These are phyloP conservation scores for Pogona vitticeps DNA, from an alignment of 2,113 vertebrate genomes.

Conservation along the genomic window DNA sequence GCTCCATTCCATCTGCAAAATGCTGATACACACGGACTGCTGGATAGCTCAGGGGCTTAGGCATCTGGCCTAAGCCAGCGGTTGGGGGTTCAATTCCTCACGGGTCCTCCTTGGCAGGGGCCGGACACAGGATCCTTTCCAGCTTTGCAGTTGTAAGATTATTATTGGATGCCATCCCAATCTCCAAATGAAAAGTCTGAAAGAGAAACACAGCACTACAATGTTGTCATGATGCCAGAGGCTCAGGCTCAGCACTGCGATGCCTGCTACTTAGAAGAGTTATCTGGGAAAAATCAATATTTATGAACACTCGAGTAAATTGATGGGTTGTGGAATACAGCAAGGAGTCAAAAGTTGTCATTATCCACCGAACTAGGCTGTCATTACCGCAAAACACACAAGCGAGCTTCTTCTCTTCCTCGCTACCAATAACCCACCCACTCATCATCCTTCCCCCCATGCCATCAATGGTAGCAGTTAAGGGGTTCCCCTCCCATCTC, in stretches of 20 bases:
- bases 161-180: no score
- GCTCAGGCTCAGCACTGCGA: background rate
- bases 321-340: background rate
- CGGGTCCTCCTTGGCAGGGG: no score
- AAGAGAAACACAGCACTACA: background rate
- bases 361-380: background rate
- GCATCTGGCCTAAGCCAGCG: no score
- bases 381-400: background rate
- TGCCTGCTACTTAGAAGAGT: background rate
- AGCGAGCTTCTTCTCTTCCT: background rate
- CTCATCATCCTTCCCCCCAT: background rate
- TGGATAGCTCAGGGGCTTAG: no score
- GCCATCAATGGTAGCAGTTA: background rate
- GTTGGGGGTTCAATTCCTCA: no score
- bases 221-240: background rate
- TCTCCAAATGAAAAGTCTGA: background rate
- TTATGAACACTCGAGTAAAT: constrained; percentile 2
- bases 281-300: background rate
- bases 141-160: no score
- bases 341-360: background rate
- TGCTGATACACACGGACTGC: no score
- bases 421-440: background rate
- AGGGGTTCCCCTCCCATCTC: background rate
- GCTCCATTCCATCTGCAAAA: no score
- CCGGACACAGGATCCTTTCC: no score